Base-by-base conservation (phyloP, 2,113 vertebrate species). In the Marcusenius ussheri region DNA sequence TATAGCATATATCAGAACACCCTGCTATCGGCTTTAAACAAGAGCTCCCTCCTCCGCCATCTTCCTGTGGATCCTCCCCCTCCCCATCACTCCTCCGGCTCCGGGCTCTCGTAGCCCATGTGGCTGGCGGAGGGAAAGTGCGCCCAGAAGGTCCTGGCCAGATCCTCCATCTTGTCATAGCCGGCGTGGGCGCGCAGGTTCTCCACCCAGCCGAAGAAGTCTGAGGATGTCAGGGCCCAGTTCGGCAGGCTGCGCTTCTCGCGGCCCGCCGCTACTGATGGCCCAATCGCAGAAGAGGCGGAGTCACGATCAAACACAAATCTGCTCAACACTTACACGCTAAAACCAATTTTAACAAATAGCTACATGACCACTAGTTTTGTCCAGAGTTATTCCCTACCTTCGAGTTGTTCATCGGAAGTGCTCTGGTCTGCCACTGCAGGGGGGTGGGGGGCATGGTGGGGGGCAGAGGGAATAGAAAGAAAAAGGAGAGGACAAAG, bases 81-180 rank as follows among this genome's bases (percentile, higher is more conserved):
- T 45, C 45, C 45, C 56, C 3, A 1, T 84, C 66, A 91, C 90
- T 91, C 89, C 88, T 92, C 35, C 17, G 3, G 87, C 87, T 92
- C 93, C 0, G 91, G 90, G 5, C 51, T 51, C 0, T 94, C 93
- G 45, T 95, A 95, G 27, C 95, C 95, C 90, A 96, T 91, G 83
- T 91, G 53, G 17, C 85, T 91, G 49, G 87, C 91, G 24, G 95
- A 91, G 35, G 95, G 94, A 89, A 95, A 95, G 89, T 95, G 95
- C 89, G 95, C 93, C 95, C 95, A 96, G 92, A 94, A 96, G 89
- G 92, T 95, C 21, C 91, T 92, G 84, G 94, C 93, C 91, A 95
- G 92, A 56, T 95, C 94, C 46, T 92, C 83, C 27, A 95, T 83
- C 39, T 90, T 90, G 27, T 91, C 88, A 24, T 94, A 91, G 19